Evolutionary conservation across 1,140 invertebrate genomes (phyloP).

Genomic region (Sycobia sp.): DNA sequence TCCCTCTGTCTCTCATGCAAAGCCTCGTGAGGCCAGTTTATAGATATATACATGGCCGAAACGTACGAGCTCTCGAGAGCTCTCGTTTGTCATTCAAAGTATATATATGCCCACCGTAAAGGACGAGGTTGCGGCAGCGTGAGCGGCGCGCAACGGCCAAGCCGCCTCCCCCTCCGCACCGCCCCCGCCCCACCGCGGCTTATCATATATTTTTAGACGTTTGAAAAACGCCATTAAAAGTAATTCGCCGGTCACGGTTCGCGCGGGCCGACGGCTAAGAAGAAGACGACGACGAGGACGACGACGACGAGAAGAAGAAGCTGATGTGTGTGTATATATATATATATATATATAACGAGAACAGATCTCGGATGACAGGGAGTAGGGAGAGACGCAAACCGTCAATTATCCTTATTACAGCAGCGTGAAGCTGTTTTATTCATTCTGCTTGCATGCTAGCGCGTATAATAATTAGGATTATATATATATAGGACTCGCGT

Average conservation of each 20-base stretch:
- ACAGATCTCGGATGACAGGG: too few species aligned
- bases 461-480: too few species aligned
- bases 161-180: too few species aligned
- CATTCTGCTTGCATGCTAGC: too few species aligned
- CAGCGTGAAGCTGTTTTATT: too few species aligned
- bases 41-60: too few species aligned
- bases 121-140: conserved; percentile 3
- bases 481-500: too few species aligned
- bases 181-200: conserved; percentile 1
- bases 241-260: conserved; percentile 28
- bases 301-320: too few species aligned
- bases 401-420: conserved; percentile 27
- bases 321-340: too few species aligned
- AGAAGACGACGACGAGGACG: neutral
- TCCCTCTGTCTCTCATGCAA: neutral
- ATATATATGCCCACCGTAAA: conserved; percentile 28
- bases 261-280: neutral
- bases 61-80: neutral
- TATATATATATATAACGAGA: too few species aligned
- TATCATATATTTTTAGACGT: conserved; percentile 34
- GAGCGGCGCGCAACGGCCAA: neutral
- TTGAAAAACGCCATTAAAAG: conserved; percentile 36
- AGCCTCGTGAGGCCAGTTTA: too few species aligned
- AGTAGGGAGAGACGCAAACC: neutral
- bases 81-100: conserved; percentile 37